Evolutionary conservation across 2,797 vertebrate species (phyloP).

Genomic region (Mus caroli): DNA sequence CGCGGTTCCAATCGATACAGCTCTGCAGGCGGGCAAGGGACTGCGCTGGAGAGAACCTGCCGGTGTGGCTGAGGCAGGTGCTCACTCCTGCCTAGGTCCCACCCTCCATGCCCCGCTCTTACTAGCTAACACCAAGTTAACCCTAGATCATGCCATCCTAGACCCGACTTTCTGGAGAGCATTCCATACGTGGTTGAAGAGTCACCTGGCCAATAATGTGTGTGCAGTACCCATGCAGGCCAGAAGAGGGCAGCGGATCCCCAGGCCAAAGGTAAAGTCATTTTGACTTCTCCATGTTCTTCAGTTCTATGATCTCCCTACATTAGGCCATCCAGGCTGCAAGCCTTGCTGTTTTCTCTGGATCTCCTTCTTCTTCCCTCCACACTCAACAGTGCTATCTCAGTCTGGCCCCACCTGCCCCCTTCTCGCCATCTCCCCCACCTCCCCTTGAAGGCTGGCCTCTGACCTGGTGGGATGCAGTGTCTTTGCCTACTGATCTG

Average conservation of each 20-base stretch:
- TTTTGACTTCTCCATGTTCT: neutral
- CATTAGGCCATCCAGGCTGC: neutral
- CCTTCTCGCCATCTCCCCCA: rapidly evolving
- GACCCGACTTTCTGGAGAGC: neutral
- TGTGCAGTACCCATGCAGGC: neutral
- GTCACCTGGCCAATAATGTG: neutral
- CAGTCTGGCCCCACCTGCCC: rapidly evolving
- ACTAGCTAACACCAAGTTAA: neutral
- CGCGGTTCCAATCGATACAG: constrained; percentile 96
- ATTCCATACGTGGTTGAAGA: neutral
- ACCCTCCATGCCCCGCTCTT: rapidly evolving
- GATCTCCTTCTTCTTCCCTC: too few relatives aligned
- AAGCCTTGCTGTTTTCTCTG: neutral
- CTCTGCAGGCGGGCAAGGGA: constrained; percentile 83
- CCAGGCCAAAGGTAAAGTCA: neutral
- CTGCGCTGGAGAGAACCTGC: neutral
- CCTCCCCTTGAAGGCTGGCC: neutral
- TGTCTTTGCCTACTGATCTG: neutral
- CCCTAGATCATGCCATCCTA: neutral
- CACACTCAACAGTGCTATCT: neutral
- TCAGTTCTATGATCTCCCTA: rapidly evolving
- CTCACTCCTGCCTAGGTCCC: neutral
- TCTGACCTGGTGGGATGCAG: neutral
- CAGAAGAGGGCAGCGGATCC: neutral
- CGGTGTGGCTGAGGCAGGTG: neutral